Evolutionary conservation across 64 coral and sea anemone species (phyloP).

Genomic region (Montipora cactus): DNA sequence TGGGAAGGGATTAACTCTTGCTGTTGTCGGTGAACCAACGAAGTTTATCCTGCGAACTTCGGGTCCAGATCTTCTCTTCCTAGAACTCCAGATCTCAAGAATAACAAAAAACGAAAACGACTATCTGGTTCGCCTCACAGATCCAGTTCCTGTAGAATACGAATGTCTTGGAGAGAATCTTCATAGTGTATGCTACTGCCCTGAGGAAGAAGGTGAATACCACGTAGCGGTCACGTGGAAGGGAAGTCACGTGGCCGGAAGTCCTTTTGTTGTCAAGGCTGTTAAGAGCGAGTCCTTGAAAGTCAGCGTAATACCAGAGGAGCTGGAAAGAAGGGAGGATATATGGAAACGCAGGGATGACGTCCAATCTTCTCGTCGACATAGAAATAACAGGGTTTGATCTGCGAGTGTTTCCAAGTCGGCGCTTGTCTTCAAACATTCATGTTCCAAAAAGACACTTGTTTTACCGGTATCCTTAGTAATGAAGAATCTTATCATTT

Average conservation of each 20-base stretch:
- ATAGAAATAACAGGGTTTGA: conserved; percentile 7
- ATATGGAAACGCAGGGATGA: conserved; percentile 42
- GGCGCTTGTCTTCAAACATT: too few species aligned
- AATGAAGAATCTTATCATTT: too few species aligned
- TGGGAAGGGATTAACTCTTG: conserved; percentile 61
- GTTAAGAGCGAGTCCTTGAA: conserved; percentile 14
- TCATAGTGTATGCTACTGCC: conserved; percentile 67
- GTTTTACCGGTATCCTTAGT: too few species aligned
- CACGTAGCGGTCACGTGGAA: conserved; percentile 70
- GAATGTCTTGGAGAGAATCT: conserved; percentile 71
- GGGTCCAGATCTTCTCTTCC: conserved; percentile 56
- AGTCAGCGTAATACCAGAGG: not conserved
- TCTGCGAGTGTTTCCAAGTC: not conserved
- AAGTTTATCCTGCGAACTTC: conserved; percentile 64
- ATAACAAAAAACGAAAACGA: conserved; percentile 45
- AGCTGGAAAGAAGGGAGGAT: not conserved
- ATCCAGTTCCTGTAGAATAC: conserved; percentile 59
- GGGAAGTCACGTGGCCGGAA: conserved; percentile 60
- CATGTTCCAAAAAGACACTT: too few species aligned
- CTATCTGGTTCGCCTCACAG: not conserved
- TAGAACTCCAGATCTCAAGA: conserved; percentile 67
- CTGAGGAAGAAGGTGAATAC: conserved; percentile 67
- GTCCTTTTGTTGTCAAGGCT: conserved; percentile 67
- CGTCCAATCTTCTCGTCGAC: conserved; percentile 8
- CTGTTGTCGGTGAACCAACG: conserved; percentile 38